A percentile compares a stretch with the other conserved stretches of the same genome.
These are phyloP conservation scores for Tetranychus truncatus DNA, from an alignment of 2,888 invertebrate species.

Conservation along the genomic window DNA sequence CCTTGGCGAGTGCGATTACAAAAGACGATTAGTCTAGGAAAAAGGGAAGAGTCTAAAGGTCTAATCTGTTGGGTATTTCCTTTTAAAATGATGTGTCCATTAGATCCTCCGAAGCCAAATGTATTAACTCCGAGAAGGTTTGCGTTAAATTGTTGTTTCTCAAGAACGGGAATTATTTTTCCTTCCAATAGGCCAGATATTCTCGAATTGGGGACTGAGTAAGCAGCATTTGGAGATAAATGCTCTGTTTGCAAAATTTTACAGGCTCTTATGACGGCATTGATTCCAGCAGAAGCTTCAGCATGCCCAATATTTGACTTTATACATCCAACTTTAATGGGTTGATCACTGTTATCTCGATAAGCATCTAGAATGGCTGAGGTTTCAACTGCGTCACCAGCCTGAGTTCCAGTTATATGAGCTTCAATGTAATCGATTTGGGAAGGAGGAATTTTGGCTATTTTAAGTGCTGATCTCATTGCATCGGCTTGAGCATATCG, in stretches of 20 bases:
- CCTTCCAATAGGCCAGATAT: slow-evolving; percentile 37
- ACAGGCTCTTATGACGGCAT: slow-evolving; percentile 37
- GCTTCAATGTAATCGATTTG: slow-evolving; percentile 38
- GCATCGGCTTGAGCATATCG: slow-evolving; percentile 49
- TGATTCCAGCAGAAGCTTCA: slow-evolving; percentile 38
- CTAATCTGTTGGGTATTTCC: slow-evolving; percentile 20
- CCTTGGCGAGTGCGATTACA: slow-evolving; percentile 60
- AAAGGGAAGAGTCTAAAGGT: not conserved
- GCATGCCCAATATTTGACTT: slow-evolving; percentile 41
- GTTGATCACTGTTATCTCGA: slow-evolving; percentile 43
- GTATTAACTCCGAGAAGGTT: slow-evolving; percentile 38
- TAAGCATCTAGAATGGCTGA: slow-evolving; percentile 43
- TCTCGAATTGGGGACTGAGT: slow-evolving; percentile 35
- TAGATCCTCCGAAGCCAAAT: slow-evolving; percentile 41
- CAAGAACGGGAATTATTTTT: slow-evolving; percentile 36
- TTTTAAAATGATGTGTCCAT: slow-evolving; percentile 31
- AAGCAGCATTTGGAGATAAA: slow-evolving; percentile 38
- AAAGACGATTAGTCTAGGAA: slow-evolving; percentile 42
- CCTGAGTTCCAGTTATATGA: slow-evolving; percentile 41
- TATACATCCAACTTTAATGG: slow-evolving; percentile 37
- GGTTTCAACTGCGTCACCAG: slow-evolving; percentile 39
- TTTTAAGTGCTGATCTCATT: slow-evolving; percentile 7
- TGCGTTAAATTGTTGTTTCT: slow-evolving; percentile 33
- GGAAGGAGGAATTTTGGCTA: slow-evolving; percentile 33
- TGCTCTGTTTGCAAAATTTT: slow-evolving; percentile 36